Conservation (phyloP, 1,140 invertebrate species). For the Apocrypta bakeri region DNA sequence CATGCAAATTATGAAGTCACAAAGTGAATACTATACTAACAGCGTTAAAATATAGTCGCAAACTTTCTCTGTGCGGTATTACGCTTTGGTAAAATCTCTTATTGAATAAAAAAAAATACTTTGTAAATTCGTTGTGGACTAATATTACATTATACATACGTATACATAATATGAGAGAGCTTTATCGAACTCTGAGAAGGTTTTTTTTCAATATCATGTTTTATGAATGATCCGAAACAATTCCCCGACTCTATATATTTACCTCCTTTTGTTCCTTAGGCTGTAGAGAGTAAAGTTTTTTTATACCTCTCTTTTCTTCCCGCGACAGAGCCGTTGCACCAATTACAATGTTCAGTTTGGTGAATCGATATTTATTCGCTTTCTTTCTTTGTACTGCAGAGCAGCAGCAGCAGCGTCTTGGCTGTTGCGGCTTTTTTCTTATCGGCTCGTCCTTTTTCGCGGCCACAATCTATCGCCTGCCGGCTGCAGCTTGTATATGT, state of each 20-base stretch:
- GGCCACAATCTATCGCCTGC: conserved; percentile 17
- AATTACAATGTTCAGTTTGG: conserved; percentile 17
- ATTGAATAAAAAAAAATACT: too few relatives aligned
- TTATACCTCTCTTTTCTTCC: not conserved
- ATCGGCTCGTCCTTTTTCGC: not conserved
- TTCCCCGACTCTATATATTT: not conserved
- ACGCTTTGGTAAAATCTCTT: too few relatives aligned
- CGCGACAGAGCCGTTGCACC: not conserved
- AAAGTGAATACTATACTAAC: too few relatives aligned
- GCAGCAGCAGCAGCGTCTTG: too few relatives aligned
- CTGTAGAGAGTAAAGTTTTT: not conserved
- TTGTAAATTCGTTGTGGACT: too few relatives aligned
- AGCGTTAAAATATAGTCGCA: too few relatives aligned
- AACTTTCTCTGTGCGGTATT: too few relatives aligned
- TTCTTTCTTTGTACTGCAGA: not conserved
- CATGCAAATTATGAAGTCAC: too few relatives aligned
- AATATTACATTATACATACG: too few relatives aligned
- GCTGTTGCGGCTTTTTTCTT: not conserved
- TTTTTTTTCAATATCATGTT: not conserved
- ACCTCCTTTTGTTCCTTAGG: not conserved
- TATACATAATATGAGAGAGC: too few relatives aligned
- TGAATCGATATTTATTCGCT: conserved; percentile 26
- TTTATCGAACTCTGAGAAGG: too few relatives aligned
- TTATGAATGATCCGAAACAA: conserved; percentile 16
- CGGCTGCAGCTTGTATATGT: not conserved